Percentiles rank a stretch among this genome's conserved stretches.
These are phyloP conservation scores for Sebastes melanostomus DNA, from an alignment of 2,797 vertebrate genomes.

Conservation along the genomic window DNA sequence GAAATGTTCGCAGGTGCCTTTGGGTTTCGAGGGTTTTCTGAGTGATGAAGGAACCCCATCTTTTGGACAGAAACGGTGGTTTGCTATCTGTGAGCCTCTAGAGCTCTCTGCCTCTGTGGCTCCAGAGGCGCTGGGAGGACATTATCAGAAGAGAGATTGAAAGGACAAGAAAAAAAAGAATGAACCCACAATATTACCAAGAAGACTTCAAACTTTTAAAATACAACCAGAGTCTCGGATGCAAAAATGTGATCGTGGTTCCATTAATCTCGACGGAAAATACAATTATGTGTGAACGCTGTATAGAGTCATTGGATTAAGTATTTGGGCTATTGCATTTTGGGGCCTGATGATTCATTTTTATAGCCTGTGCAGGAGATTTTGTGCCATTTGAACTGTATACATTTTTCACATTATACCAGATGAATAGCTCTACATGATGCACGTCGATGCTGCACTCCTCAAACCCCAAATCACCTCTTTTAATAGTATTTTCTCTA, in stretches of 20 bases:
- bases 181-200: not conserved
- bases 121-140: not conserved
- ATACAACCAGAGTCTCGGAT: not conserved
- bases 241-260: not conserved
- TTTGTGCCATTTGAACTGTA: not conserved
- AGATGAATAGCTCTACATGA: constrained; percentile 1
- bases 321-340: not conserved
- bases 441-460: not conserved
- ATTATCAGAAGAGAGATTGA: constrained; percentile 16
- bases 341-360: constrained; percentile 15
- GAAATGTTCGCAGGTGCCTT: constrained; percentile 9
- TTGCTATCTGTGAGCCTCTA: constrained; percentile 24
- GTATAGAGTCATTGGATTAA: constrained; percentile 8
- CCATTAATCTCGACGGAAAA: constrained; percentile 16
- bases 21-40: constrained; percentile 32
- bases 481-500: not conserved
- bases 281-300: not conserved
- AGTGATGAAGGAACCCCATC: constrained; percentile 51
- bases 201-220: not conserved
- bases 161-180: not conserved
- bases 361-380: not conserved
- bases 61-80: constrained; percentile 18
- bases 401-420: not conserved
- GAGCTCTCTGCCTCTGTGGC: constrained; percentile 25
- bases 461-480: not conserved